These are phyloP conservation scores for Heliornis fulica DNA, from an alignment of 2,113 vertebrate genomes.

Conservation along the genomic window DNA sequence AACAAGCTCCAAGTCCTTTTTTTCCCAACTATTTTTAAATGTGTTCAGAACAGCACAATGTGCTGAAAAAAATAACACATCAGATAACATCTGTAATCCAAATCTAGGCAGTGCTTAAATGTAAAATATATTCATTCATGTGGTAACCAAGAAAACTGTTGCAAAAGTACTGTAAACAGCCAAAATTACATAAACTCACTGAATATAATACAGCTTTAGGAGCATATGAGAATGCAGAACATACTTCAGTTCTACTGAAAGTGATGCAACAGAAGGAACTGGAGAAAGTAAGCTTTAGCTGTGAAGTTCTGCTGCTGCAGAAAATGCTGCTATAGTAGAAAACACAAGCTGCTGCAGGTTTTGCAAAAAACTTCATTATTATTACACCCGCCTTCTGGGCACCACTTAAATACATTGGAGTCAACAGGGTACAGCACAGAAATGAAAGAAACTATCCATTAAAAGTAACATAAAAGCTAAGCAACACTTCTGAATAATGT, in stretches of 20 bases:
- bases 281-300: background rate
- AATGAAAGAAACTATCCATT: background rate
- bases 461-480: background rate
- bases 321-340: too few relatives aligned
- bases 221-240: background rate
- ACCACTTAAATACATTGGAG: background rate
- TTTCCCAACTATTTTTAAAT: background rate
- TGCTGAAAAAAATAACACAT: background rate
- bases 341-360: background rate
- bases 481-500: background rate
- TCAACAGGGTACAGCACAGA: background rate
- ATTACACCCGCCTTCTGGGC: background rate
- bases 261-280: background rate
- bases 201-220: background rate
- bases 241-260: background rate
- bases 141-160: background rate
- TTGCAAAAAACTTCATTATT: background rate
- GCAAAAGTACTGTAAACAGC: background rate
- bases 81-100: background rate
- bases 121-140: background rate
- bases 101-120: background rate
- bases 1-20: background rate
- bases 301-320: too few relatives aligned
- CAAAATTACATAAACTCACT: background rate
- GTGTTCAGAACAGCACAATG: background rate